Evolutionary conservation across 2,797 vertebrate species (phyloP).

Genomic region (Ciconia nigra): DNA sequence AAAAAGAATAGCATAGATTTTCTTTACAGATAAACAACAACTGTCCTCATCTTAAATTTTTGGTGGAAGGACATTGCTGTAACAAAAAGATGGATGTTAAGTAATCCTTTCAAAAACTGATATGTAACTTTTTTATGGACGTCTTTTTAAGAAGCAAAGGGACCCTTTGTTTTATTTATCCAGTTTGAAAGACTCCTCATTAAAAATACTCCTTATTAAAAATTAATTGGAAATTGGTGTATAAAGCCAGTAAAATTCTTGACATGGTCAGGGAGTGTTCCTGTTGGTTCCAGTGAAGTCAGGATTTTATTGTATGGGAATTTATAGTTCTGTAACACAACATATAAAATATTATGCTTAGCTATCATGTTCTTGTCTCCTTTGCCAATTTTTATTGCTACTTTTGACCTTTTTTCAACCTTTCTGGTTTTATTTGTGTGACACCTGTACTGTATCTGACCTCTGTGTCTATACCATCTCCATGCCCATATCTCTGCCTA

Average conservation of each 20-base stretch:
- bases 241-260: not conserved
- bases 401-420: slow-evolving; percentile 54
- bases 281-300: not conserved
- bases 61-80: not conserved
- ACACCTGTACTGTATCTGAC: slow-evolving; percentile 53
- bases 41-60: not conserved
- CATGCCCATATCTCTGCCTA: not conserved
- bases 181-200: not conserved
- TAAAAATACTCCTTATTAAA: not conserved
- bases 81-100: not conserved
- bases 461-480: slow-evolving; percentile 2
- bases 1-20: not conserved
- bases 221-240: not conserved
- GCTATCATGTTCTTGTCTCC: slow-evolving; percentile 48
- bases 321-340: slow-evolving; percentile 18
- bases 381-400: slow-evolving; percentile 44
- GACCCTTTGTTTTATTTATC: not conserved
- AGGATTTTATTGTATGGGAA: slow-evolving; percentile 16
- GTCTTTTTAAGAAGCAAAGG: not conserved
- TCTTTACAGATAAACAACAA: not conserved
- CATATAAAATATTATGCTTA: not conserved
- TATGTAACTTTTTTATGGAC: not conserved
- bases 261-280: not conserved
- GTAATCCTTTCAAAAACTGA: not conserved
- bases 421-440: slow-evolving; percentile 46